A percentile compares a stretch with the other conserved stretches of the same genome.
phyloP scores from a whole-genome alignment of 2,888 invertebrate species.

The Sepiola atlantica region DNA sequence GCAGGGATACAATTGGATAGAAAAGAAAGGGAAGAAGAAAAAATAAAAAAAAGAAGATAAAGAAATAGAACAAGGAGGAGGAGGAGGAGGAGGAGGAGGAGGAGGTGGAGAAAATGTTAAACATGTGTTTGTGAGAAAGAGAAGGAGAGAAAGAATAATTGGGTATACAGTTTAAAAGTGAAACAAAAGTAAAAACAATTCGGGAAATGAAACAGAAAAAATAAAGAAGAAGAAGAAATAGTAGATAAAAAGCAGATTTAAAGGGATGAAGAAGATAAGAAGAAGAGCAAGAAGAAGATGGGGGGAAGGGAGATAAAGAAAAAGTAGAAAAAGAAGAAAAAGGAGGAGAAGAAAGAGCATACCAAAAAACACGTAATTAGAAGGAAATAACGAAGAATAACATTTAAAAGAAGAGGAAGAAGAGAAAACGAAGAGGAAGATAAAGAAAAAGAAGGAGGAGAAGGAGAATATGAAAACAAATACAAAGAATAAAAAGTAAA shows the following conservation, averaged over 20 bases:
- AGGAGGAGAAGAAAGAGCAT: neutral
- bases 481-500: slow-evolving; percentile 47
- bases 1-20: neutral
- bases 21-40: neutral
- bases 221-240: neutral
- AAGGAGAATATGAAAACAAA: neutral
- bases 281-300: neutral
- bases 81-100: too few relatives aligned
- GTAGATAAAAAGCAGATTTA: slow-evolving; percentile 41
- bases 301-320: neutral
- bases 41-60: neutral
- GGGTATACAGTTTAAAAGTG: neutral
- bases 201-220: neutral
- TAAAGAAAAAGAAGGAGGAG: neutral
- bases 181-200: neutral
- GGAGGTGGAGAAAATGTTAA: too few relatives aligned
- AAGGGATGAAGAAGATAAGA: neutral
- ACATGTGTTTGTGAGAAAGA: too few relatives aligned
- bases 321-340: neutral
- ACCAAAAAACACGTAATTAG: neutral
- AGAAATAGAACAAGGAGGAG: slow-evolving; percentile 33
- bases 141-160: neutral
- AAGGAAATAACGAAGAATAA: neutral
- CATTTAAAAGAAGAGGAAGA: neutral
- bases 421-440: neutral